A percentile compares a stretch with the other conserved stretches of the same genome.
Conservation (phyloP, 2,888 invertebrate genomes). For the Drosophila subsilvestris region DNA sequence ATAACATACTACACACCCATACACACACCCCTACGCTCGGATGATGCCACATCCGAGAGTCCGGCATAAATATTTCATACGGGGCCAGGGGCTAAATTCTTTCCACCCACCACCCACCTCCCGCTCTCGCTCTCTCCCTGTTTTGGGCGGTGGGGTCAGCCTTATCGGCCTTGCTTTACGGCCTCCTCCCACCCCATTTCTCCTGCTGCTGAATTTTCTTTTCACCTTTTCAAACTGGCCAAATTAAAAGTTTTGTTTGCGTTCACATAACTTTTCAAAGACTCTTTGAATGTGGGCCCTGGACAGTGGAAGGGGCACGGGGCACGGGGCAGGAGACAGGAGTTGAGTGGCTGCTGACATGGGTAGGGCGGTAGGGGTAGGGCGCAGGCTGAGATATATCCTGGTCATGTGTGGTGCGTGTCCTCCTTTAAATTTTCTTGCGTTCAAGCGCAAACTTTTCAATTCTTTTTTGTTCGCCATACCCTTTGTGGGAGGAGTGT, state of each 20-base stretch:
- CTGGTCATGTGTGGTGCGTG: slow-evolving; percentile 51
- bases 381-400: slow-evolving; percentile 15
- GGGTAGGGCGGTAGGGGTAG: not conserved
- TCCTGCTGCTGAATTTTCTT: slow-evolving; percentile 29
- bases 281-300: slow-evolving; percentile 55
- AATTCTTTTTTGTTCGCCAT: slow-evolving; percentile 52
- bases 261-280: slow-evolving; percentile 44
- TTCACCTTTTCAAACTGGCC: slow-evolving; percentile 74
- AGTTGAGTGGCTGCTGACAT: slow-evolving; percentile 1
- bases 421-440: slow-evolving; percentile 63
- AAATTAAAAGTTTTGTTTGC: slow-evolving; percentile 69
- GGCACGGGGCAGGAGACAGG: not conserved
- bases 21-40: not conserved
- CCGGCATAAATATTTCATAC: slow-evolving; percentile 73
- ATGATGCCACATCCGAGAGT: slow-evolving; percentile 24
- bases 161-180: slow-evolving; percentile 17
- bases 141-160: slow-evolving; percentile 39
- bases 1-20: not conserved
- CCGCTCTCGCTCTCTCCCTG: slow-evolving; percentile 2
- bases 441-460: slow-evolving; percentile 66
- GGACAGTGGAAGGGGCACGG: slow-evolving; percentile 5
- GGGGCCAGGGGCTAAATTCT: slow-evolving; percentile 28
- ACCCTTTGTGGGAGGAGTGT: not conserved
- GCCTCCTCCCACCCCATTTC: slow-evolving; percentile 26
- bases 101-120: not conserved